phyloP scores from a whole-genome alignment of 2,797 vertebrate species.

The Spheniscus humboldti region DNA sequence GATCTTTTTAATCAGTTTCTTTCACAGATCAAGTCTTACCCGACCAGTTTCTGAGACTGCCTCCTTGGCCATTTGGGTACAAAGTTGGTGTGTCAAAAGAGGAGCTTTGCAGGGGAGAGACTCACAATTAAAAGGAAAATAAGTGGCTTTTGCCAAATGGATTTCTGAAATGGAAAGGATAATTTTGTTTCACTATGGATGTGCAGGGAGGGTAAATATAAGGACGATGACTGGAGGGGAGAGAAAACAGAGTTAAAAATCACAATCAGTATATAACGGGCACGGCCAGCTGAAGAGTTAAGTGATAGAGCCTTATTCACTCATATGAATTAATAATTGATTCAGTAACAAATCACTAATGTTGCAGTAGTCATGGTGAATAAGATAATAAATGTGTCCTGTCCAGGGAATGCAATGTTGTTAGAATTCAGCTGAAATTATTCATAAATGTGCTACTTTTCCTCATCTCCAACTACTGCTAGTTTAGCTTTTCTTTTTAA shows the following conservation, averaged over 20 bases:
- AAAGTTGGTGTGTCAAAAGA: not conserved
- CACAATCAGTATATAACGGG: not conserved
- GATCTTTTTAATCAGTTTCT: not conserved
- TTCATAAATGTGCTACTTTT: slow-evolving; percentile 80
- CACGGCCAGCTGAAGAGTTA: slow-evolving; percentile 68
- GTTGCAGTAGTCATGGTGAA: slow-evolving; percentile 78
- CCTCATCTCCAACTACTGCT: slow-evolving; percentile 73
- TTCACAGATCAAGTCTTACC: not conserved
- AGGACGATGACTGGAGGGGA: not conserved
- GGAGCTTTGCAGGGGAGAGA: not conserved
- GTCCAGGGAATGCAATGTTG: slow-evolving; percentile 79
- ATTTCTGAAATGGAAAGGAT: not conserved
- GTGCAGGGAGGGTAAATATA: not conserved
- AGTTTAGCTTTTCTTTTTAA: slow-evolving; percentile 79
- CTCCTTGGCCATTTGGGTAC: not conserved
- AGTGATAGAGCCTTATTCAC: slow-evolving; percentile 71
- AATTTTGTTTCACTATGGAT: not conserved
- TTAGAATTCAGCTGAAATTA: slow-evolving; percentile 81
- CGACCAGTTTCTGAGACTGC: not conserved
- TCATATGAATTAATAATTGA: slow-evolving; percentile 81
- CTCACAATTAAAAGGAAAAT: not conserved
- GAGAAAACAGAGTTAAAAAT: slow-evolving; percentile 4
- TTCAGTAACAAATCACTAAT: slow-evolving; percentile 83
- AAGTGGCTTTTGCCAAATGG: not conserved
- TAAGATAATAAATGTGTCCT: slow-evolving; percentile 81